Conservation (phyloP, 37 sponge, comb jelly and placozoan species). For the Spongia lamella region DNA sequence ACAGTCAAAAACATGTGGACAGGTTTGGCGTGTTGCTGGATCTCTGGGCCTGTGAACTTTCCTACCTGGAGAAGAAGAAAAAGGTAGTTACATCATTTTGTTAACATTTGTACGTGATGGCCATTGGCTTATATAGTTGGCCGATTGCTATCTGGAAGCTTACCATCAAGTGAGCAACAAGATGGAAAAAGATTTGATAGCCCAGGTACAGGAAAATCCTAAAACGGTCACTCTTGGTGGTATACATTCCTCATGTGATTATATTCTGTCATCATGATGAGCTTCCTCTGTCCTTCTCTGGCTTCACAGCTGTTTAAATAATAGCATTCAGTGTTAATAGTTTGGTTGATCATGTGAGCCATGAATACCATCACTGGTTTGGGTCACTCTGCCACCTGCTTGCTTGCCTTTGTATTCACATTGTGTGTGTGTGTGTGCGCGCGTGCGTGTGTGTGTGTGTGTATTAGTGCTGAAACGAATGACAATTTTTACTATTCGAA, state of each 20-base stretch:
- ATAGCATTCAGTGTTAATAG: too few species aligned
- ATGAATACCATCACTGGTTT: too few species aligned
- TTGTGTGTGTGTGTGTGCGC: too few species aligned
- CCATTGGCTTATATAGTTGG: slow-evolving; percentile 26
- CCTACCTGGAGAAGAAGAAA: slow-evolving; percentile 63
- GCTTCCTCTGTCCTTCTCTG: too few species aligned
- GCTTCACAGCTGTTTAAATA: too few species aligned
- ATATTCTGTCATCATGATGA: neutral
- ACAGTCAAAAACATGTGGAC: slow-evolving; percentile 41
- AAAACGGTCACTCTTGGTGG: neutral
- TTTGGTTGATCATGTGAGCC: too few species aligned
- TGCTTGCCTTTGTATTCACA: too few species aligned
- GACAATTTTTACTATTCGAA: too few species aligned
- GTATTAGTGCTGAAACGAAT: too few species aligned
- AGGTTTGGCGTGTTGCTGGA: slow-evolving; percentile 76
- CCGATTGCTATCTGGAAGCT: slow-evolving; percentile 77
- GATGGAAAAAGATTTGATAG: slow-evolving; percentile 39
- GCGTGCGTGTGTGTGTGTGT: too few species aligned
- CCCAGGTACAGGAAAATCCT: slow-evolving; percentile 13
- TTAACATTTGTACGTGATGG: neutral
- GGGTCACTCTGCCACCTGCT: too few species aligned
- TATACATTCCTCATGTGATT: neutral
- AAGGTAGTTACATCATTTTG: slow-evolving; percentile 53
- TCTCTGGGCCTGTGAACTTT: slow-evolving; percentile 70
- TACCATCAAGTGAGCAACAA: slow-evolving; percentile 46